Base-by-base conservation (phyloP, 1,140 invertebrate species). In the Aradophagus sp. region DNA sequence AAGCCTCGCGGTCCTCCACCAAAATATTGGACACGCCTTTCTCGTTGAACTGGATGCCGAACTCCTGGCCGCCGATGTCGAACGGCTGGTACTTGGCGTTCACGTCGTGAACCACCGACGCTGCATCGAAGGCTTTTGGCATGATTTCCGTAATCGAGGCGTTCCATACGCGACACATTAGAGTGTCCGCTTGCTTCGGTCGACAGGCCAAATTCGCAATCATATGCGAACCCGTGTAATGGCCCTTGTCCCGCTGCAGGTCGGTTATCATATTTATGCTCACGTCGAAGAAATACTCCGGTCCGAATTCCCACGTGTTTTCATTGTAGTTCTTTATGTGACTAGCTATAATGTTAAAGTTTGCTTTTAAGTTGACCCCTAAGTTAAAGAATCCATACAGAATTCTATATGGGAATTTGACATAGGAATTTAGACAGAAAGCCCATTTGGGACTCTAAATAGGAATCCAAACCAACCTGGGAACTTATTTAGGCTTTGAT, bases 251-350 rank as follows among this genome's bases (percentile, higher is more conserved):
- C 2, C 35, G 14, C 1, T 56, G 32, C 5, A 78, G 11, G 4
- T 70, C 52, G 1, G 73, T 42, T 32, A 80, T 67, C 55, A 71
- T 77, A 10, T 61, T 61, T 11, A 75, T 58, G 2, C 50, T 69
- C 15, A 74, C 31, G 0, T 67, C 36, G 45, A 77, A 82, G 0
- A 35, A 58, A 36, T 81, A 83, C 19, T 79, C 80, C 0, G 77
- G 75, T 1, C 80, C 81, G 8, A 61, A 47, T 8, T 75, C 65
- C 77, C 77, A 81, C 2, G 17, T 16, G 2, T 74, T 34, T 0
- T 79, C 70, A 29, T 71, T 56, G 23, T 52, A 4, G 10, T 44
- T 48, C 15, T 45, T 29, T 35, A 73, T 53, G 12, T 68, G 44
- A 63, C 56, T 42, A 29, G 58, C 70, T 73, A 41, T 0, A 62